Base-by-base conservation (phyloP, 2,113 vertebrate genomes). In the Hiodon alosoides region DNA sequence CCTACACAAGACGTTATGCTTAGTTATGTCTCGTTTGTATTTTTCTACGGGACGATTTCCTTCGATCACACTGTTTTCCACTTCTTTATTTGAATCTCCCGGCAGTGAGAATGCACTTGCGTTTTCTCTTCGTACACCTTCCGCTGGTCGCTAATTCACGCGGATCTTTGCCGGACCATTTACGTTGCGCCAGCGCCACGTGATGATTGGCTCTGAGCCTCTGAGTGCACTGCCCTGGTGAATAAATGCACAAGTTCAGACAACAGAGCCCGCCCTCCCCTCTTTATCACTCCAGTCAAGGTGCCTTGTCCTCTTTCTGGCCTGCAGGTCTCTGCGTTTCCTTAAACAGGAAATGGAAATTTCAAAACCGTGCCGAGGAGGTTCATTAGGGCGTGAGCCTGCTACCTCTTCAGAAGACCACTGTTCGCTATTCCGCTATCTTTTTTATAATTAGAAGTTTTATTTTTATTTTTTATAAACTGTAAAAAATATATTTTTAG, bases 301-400 rank as follows among this genome's bases (percentile, higher is more conserved):
- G 5, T 8, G 13, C 60, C 59, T 68, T 72, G 73, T 75, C 52
- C 64, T 64, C 8, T 52, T 16, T 17, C 52, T 46, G 59, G 17
- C 76, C 65, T 8, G 69, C 72, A 57, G 75, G 61, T 72, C 72
- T 4, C 11, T 14, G 8, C 62, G 57, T 69, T 82, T 76, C 81
- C 75, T 78, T 69, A 48, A 78, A 83, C 79, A 81, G 84, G 80
- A 84, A 83, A 74, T 80, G 71, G 76, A 80, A 79, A 74, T 70
- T 47, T 71, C 69, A 16, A 73, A 76, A 61, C 50, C 67, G 16
- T 60, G 7, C 31, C 0, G n/a, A 72, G 31, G 55, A 17, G 51
- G 53, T 50, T 72, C 57, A 57, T 13, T 48, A 17, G 57, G 17
- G 17, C 57, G 54, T 31, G 47, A 64, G 51, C 13, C 60, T 16